These are phyloP conservation scores for Smutsia gigantea DNA, from an alignment of 2,797 vertebrate species.

Conservation along the genomic window DNA sequence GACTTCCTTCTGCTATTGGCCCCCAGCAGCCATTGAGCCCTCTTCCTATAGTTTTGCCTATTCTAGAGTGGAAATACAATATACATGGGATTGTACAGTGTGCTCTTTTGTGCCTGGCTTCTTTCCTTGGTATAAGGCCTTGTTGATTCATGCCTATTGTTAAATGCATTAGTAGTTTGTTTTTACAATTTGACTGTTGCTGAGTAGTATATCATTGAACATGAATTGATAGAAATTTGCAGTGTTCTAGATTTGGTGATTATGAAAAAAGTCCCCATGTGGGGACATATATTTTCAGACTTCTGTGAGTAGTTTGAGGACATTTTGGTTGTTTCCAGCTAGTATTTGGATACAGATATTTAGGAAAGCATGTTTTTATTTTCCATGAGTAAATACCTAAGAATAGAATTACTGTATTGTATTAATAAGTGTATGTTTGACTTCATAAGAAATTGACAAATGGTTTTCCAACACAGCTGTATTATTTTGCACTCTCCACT, in stretches of 20 bases:
- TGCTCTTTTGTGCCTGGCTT: not conserved
- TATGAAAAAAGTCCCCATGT: not conserved
- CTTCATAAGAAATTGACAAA: not conserved
- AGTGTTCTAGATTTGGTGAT: not conserved
- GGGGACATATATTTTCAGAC: not conserved
- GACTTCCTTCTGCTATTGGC: not conserved
- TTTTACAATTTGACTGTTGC: not conserved
- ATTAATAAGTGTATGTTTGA: not conserved
- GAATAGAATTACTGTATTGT: not conserved
- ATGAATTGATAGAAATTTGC: not conserved
- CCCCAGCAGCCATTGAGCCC: not conserved
- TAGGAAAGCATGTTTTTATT: not conserved
- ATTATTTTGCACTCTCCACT: not conserved
- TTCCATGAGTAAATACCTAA: not conserved
- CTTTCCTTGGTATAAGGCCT: not conserved
- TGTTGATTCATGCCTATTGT: not conserved
- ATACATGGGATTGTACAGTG: not conserved
- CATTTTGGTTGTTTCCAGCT: not conserved
- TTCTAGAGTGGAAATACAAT: not conserved
- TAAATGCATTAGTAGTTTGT: not conserved
- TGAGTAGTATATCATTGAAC: not conserved
- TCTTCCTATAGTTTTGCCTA: not conserved
- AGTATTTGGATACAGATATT: not conserved
- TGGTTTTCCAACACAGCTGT: not conserved
- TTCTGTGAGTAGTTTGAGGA: not conserved